Evolutionary conservation across 2,888 invertebrate genomes (phyloP).

Genomic region (Chrysina gloriosa): DNA sequence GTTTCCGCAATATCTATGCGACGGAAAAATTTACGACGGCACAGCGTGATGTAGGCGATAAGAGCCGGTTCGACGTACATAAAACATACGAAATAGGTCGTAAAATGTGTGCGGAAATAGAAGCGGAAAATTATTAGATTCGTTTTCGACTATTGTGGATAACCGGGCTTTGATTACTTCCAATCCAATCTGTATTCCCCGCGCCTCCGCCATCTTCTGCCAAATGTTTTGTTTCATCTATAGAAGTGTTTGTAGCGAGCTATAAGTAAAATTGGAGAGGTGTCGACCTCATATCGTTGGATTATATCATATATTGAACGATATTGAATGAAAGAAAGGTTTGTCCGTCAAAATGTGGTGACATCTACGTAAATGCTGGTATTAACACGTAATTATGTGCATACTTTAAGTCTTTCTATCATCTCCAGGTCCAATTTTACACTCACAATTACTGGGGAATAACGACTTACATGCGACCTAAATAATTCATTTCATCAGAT

Average conservation of each 20-base stretch:
- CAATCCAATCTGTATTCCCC: conserved; percentile 53
- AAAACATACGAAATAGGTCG: conserved; percentile 53
- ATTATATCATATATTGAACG: too few species aligned
- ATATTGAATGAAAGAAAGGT: too few species aligned
- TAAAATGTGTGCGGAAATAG: conserved; percentile 55
- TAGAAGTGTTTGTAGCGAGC: not conserved
- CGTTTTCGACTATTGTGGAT: conserved; percentile 55
- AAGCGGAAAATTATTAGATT: conserved; percentile 58
- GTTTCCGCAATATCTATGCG: not conserved
- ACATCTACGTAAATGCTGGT: too few species aligned
- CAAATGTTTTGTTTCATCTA: not conserved
- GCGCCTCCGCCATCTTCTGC: not conserved
- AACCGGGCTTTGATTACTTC: conserved; percentile 58
- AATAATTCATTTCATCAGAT: too few species aligned
- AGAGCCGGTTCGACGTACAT: conserved; percentile 44
- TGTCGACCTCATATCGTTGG: too few species aligned
- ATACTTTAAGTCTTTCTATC: too few species aligned
- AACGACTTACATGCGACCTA: too few species aligned
- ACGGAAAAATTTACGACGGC: conserved; percentile 9
- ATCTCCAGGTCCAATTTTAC: too few species aligned
- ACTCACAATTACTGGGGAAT: too few species aligned
- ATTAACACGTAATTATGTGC: too few species aligned
- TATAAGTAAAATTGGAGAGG: too few species aligned
- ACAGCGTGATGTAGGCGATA: conserved; percentile 31
- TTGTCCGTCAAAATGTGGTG: too few species aligned